Evolutionary conservation across 2,113 vertebrate species (phyloP).

Genomic region (Stegastes partitus): DNA sequence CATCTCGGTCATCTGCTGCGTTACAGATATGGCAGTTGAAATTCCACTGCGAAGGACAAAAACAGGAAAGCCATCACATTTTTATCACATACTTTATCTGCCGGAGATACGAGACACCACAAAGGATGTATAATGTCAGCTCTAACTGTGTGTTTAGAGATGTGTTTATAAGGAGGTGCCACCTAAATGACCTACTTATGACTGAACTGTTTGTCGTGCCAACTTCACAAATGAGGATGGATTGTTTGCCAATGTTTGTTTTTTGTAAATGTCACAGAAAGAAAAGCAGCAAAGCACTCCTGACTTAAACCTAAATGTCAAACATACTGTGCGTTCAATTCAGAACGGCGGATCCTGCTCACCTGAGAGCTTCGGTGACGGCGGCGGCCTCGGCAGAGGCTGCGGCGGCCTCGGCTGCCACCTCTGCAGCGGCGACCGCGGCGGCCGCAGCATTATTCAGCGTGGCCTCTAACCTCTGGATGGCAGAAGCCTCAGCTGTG

Average conservation of each 20-base stretch:
- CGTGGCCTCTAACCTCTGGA: constrained; percentile 91
- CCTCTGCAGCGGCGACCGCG: constrained; percentile 82
- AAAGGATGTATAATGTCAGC: too few species aligned
- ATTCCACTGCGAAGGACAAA: constrained; percentile 39
- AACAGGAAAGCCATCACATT: not conserved
- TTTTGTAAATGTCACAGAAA: not conserved
- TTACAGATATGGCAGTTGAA: constrained; percentile 80
- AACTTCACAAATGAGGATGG: not conserved
- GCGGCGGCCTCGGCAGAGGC: constrained; percentile 79
- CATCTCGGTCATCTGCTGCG: constrained; percentile 92
- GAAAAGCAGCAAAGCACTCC: not conserved
- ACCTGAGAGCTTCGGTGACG: constrained; percentile 80
- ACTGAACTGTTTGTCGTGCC: not conserved
- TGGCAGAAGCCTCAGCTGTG: constrained; percentile 89
- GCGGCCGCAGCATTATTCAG: constrained; percentile 87
- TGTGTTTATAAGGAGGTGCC: too few species aligned
- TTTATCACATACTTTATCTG: too few species aligned
- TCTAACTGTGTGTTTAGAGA: too few species aligned
- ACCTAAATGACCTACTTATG: too few species aligned
- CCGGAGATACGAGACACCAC: too few species aligned
- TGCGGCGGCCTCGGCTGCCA: constrained; percentile 83
- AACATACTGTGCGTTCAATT: not conserved
- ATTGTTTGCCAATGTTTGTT: not conserved
- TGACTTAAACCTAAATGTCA: not conserved
- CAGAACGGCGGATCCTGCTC: not conserved